phyloP scores from a whole-genome alignment of 30 jellyfish, hydroid and myxozoan species.

The Catostylus mosaicus region DNA sequence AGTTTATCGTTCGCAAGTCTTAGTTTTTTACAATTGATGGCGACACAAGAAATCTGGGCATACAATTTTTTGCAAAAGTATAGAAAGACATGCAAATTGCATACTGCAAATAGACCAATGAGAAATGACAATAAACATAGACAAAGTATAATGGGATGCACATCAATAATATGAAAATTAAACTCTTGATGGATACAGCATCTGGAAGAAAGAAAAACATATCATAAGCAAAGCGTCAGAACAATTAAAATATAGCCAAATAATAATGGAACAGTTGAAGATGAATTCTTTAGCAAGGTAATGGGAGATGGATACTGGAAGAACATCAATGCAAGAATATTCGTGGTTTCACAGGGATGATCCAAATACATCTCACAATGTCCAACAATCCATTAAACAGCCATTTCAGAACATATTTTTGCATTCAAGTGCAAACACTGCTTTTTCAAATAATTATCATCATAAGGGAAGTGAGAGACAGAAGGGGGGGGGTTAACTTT shows the following conservation, averaged over 20 bases:
- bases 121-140: not conserved
- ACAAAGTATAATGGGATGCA: not conserved
- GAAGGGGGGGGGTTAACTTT: too few species aligned
- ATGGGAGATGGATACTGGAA: not conserved
- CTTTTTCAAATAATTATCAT: too few species aligned
- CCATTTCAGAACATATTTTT: not conserved
- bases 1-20: too few species aligned
- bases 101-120: not conserved
- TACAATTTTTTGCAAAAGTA: too few species aligned
- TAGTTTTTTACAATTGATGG: too few species aligned
- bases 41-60: too few species aligned
- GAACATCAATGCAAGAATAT: not conserved
- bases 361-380: not conserved
- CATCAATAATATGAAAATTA: conserved; percentile 12
- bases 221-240: not conserved
- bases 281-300: not conserved
- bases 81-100: not conserved
- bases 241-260: not conserved
- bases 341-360: not conserved
- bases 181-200: conserved; percentile 92
- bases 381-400: not conserved
- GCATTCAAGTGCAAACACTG: not conserved
- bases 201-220: conserved; percentile 49
- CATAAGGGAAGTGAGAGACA: too few species aligned
- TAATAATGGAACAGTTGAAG: not conserved